Evolutionary conservation across 2,113 vertebrate genomes (phyloP), one percentile per base, ranked within the genome.

Genomic region (Neoarius graeffei): DNA sequence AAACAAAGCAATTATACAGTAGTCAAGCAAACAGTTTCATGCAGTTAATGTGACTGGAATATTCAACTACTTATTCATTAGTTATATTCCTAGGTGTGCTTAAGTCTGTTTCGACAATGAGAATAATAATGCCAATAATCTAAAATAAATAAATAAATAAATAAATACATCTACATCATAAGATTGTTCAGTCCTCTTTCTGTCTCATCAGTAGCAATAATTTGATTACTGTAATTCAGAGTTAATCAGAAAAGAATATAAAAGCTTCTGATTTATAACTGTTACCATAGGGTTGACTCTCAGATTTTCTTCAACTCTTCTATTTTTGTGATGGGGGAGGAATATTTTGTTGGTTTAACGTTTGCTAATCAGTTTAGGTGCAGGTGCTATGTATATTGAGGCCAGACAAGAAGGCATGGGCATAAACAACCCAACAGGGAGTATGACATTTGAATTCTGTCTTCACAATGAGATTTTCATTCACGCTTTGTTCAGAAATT

Each of bases 1-100:
- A 54, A 1, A 85, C 25, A n/a, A 7, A 54, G 19, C 76, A 80
- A 67, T 79, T 79, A 86, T 80, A 80, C 25, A 66, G n/a, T 80
- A 80, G 52, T 77, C 83, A 79, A 88, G 69, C 64, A 85, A 83
- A 85, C 83, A 80, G 15, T 57, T 56, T 79, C 66, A 69, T 84
- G 60, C 23, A 30, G 82, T 54, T 19, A 30, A 83, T 71, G 60
- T 88, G 84, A 79, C 48, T 62, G 19, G 80, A 59, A 84, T 67
- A 84, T n/a, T 48, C n/a, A 66, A 14, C 30, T n/a, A 48, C 20
- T 83, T 66, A 25, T 9, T 56, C 15, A 56, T 30, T 69, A 84
- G 25, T 67, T 27, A 52, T 10, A 54, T 19, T 69, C 13, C 25
- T 48, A 66, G 6, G 17, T 50, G 25, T 79, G 10, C 74, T 54